A percentile compares a stretch with the other conserved stretches of the same genome.
phyloP scores from a whole-genome alignment of 2,113 vertebrate species.

The Scytalopus superciliaris region DNA sequence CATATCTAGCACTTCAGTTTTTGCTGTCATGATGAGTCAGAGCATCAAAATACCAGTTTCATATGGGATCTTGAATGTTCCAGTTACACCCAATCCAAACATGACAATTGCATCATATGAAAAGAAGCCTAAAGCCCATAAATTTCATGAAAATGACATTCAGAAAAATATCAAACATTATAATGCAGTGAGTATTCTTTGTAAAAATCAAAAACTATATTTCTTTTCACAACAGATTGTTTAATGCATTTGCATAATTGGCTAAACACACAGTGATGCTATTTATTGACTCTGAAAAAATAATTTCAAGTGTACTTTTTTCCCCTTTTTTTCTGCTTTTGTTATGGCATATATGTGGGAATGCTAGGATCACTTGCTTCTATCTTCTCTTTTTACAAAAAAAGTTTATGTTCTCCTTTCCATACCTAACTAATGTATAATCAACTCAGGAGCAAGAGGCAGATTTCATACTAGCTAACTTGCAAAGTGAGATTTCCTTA shows the following conservation, averaged over 20 bases:
- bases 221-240: background rate
- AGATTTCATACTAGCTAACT: background rate
- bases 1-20: background rate
- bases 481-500: background rate
- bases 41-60: background rate
- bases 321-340: background rate
- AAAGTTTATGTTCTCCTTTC: background rate
- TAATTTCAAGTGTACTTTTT: background rate
- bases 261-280: background rate
- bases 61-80: background rate
- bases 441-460: background rate
- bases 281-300: background rate
- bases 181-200: background rate
- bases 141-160: background rate
- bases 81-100: background rate
- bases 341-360: background rate
- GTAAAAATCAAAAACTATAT: background rate
- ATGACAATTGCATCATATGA: rapidly evolving
- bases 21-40: background rate
- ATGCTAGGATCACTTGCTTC: background rate
- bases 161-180: background rate
- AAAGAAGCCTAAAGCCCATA: background rate
- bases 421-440: background rate
- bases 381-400: background rate
- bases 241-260: background rate